Base-by-base conservation (phyloP, 1,140 invertebrate species). In the Drosophila athabasca region DNA sequence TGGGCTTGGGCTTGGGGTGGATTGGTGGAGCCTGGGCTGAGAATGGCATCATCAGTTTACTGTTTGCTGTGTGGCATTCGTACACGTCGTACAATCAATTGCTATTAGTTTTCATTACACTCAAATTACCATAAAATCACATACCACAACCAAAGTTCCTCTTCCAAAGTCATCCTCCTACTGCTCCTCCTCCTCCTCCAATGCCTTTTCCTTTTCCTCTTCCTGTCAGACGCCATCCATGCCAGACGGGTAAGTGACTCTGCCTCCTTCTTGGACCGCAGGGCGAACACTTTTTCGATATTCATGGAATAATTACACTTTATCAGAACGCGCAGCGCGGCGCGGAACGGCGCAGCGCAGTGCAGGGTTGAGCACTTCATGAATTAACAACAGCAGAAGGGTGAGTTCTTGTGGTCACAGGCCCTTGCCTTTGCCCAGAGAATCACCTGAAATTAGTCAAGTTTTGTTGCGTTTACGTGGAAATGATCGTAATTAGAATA, bases 221-320 rank as follows among this genome's bases (percentile, higher is more conserved):
- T 44, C n/a, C 31, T 31, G 8, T 31, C 8, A 9, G 31, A 31
- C 31, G 8, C 8, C 7, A 31, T 31, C 29, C 24, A 7, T 0
- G 24, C 6, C n/a, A 11, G 19, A 26, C 41, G 55, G 17, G 17
- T 44, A 19, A 35, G 24, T 31, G 15, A 35, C 13, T 26, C 6
- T 29, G 51, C 45, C 15, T 35, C 22, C 22, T 41, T 44, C 67
- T 66, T 24, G 57, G 54, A 65, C 60, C 53, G 55, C 74, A 65
- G 54, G 62, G 67, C 74, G 74, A 62, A 72, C 76, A 85, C 60
- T 88, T 83, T 79, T 88, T 82, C 75, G 82, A 88, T 87, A 87
- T 88, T 88, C 83, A 87, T 88, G 72, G 82, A 87, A 87, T 87
- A 87, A 87, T 87, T 87, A 87, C 83, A 87, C 82, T 88, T 88